Evolutionary conservation across 2,888 invertebrate genomes (phyloP).

Genomic region (Ochropleura plecta): DNA sequence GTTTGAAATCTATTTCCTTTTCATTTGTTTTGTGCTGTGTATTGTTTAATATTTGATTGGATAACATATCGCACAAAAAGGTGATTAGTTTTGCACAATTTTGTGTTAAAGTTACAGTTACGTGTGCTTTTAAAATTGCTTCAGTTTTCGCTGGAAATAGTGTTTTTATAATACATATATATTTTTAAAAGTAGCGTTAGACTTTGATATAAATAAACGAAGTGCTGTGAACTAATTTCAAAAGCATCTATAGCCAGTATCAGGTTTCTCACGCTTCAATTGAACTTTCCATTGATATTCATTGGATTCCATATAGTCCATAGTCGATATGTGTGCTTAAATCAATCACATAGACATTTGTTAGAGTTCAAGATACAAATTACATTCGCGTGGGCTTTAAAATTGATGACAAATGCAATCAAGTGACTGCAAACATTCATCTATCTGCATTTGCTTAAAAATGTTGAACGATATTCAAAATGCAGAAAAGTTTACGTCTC

Average conservation of each 20-base stretch:
- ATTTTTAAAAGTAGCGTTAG: background rate
- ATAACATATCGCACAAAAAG: constrained; percentile 21
- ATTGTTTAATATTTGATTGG: constrained; percentile 28
- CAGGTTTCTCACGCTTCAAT: constrained; percentile 1
- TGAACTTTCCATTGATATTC: constrained; percentile 29
- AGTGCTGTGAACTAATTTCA: constrained; percentile 6
- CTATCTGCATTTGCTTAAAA: constrained; percentile 5
- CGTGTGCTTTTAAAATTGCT: background rate
- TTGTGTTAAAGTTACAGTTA: background rate
- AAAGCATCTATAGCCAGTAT: background rate
- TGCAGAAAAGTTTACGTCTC: constrained; percentile 33
- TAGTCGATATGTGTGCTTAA: constrained; percentile 16
- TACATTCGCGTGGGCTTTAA: background rate
- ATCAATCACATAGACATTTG: constrained; percentile 37
- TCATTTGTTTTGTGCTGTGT: constrained; percentile 57
- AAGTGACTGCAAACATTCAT: constrained; percentile 8
- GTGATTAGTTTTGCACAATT: constrained; percentile 16
- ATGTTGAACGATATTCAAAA: constrained; percentile 16
- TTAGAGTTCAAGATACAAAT: constrained; percentile 2
- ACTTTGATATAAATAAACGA: background rate
- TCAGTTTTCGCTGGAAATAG: background rate
- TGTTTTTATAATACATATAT: background rate
- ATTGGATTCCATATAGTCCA: constrained; percentile 7
- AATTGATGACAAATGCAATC: constrained; percentile 25
- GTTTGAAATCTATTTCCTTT: constrained; percentile 73